Evolutionary conservation across 2,888 invertebrate species (phyloP), one percentile per base, ranked within the genome.

Genomic region (Punctoribates punctum): DNA sequence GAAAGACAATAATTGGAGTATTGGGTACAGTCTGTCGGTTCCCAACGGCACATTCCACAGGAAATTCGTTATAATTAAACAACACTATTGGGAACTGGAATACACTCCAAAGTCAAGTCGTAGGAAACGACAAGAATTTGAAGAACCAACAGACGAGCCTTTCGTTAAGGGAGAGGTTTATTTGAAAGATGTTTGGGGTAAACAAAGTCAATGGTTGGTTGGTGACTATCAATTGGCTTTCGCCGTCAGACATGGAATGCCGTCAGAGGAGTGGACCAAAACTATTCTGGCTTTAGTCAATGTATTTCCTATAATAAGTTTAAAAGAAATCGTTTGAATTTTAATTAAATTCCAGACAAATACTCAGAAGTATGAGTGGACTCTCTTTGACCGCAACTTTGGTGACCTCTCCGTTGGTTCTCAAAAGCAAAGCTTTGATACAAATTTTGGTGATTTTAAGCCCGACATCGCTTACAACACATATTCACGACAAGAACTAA

Each of bases 51-150:
- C n/a, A 3, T 20, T n/a, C 3, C 3, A 20, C n/a, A 54, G n/a
- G 20, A 54, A 20, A n/a, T 54, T 54, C n/a, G 20, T 54, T 54
- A n/a, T 54, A 6, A 54, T 54, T 54, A 54, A 54, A 20, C 20
- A 54, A 4, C 3, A 54, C 54, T 54, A 54, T 20, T 54, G 54
- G 54, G 54, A 54, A 54, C 54, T 54, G 54, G 54, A 54, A n/a
- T 54, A 20, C 20, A 54, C n/a, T 6, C 20, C n/a, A 48, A n/a
- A 3, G n/a, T 17, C 48, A 48, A n/a, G 13, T 13, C 15, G n/a
- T 3, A 48, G 48, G 48, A n/a, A 48, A 48, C n/a, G 34, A 3
- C n/a, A 48, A 48, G n/a, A 48, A 9, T 9, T 17, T 17, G 48
- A 48, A 3, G 3, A 9, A 13, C 2, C 2, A n/a, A 48, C n/a